These are phyloP conservation scores for Diaprepes abbreviatus DNA, from an alignment of 2,888 invertebrate species.

Conservation along the genomic window DNA sequence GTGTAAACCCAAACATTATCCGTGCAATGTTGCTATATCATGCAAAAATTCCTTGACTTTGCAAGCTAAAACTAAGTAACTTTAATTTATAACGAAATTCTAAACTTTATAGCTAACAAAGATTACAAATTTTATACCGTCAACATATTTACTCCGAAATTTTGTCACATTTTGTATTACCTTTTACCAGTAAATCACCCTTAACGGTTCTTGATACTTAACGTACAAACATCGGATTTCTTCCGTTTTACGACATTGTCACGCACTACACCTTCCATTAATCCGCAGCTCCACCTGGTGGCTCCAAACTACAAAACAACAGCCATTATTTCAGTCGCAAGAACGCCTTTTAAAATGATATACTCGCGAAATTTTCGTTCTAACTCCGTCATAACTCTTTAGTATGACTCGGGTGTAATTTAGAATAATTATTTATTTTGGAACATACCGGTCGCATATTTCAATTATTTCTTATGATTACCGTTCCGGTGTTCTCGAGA, in stretches of 20 bases:
- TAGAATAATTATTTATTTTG: conserved; percentile 47
- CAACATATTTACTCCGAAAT: no score
- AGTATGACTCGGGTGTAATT: conserved; percentile 41
- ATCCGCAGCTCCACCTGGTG: conserved; percentile 38
- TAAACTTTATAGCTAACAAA: no score
- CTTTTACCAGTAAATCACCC: no score
- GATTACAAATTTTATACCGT: no score
- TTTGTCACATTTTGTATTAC: no score
- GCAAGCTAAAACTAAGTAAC: no score
- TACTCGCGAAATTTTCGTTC: conserved; percentile 47
- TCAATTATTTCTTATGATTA: conserved; percentile 42
- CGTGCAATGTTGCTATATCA: no score
- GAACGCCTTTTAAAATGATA: conserved; percentile 48
- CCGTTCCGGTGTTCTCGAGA: background rate
- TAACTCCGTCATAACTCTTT: conserved; percentile 45
- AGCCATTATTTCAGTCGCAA: conserved; percentile 46
- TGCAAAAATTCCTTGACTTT: no score
- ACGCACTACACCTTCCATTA: conserved; percentile 31
- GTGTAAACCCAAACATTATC: no score
- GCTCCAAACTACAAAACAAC: conserved; percentile 46
- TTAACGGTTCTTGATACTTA: no score
- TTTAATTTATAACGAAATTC: no score
- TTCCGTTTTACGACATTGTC: conserved; percentile 32
- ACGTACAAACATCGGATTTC: no score
- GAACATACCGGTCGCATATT: conserved; percentile 34